A percentile compares a stretch with the other conserved stretches of the same genome.
phyloP scores from a whole-genome alignment of 2,113 vertebrate species.

The Emberiza fucata region DNA sequence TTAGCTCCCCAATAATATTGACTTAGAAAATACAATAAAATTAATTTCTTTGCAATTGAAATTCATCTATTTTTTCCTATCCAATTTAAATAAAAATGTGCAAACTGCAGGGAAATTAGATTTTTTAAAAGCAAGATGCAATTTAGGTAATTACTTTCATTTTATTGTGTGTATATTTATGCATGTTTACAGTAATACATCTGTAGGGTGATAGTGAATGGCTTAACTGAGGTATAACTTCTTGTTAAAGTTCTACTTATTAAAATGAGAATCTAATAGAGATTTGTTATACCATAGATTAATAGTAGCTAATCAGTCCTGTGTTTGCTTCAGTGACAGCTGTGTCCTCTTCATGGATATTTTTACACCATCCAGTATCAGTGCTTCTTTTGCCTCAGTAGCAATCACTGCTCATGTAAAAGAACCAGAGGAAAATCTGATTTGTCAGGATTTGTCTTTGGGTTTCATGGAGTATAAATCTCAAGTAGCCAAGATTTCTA shows the following conservation, averaged over 20 bases:
- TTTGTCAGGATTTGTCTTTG: neutral
- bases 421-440: neutral
- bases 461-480: neutral
- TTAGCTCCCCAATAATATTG: neutral
- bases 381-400: neutral
- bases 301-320: neutral
- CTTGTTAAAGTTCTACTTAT: neutral
- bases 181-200: neutral
- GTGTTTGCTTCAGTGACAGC: neutral
- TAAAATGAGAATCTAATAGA: neutral
- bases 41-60: neutral
- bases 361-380: neutral
- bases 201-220: neutral
- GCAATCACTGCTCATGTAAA: neutral
- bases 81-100: neutral
- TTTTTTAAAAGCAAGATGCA: neutral
- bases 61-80: neutral
- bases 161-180: neutral
- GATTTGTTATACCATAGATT: neutral
- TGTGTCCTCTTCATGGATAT: conserved; percentile 1
- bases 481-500: neutral
- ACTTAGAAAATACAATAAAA: neutral
- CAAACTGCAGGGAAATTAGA: neutral
- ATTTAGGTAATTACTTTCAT: neutral
- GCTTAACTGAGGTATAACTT: neutral